A percentile compares a stretch with the other conserved stretches of the same genome.
phyloP scores from a whole-genome alignment of 2,888 invertebrate genomes.

The Digitonthophagus gazella region DNA sequence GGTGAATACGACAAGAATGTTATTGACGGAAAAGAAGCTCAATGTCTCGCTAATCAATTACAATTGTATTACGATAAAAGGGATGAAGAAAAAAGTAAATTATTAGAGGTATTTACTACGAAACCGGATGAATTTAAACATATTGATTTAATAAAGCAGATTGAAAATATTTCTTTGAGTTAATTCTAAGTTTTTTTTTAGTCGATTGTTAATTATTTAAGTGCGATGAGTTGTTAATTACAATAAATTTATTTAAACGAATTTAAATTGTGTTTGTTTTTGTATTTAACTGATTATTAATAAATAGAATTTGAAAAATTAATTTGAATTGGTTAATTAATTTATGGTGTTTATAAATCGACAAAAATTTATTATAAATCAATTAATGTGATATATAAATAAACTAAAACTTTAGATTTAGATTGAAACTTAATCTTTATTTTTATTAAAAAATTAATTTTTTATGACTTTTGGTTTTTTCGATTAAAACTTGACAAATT shows the following conservation, averaged over 20 bases:
- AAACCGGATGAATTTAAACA: conserved; percentile 76
- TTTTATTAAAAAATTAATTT: no score
- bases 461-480: no score
- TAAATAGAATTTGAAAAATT: neutral
- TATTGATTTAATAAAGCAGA: conserved; percentile 74
- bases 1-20: conserved; percentile 83
- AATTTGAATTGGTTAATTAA: neutral
- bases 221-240: no score
- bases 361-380: no score
- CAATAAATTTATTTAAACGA: no score
- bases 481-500: no score
- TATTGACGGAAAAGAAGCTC: conserved; percentile 74
- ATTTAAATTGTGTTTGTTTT: no score
- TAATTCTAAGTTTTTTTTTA: neutral
- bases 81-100: conserved; percentile 59
- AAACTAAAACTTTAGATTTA: no score
- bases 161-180: conserved; percentile 53
- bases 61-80: conserved; percentile 78
- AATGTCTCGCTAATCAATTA: conserved; percentile 80
- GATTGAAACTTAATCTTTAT: no score
- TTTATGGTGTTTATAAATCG: neutral
- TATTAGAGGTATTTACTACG: conserved; percentile 69
- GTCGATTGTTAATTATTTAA: neutral
- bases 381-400: no score
- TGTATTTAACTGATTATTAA: neutral